Conservation (phyloP, 37 sponge, comb jelly and placozoan species). For the Chondrilla cf. caribensis region DNA sequence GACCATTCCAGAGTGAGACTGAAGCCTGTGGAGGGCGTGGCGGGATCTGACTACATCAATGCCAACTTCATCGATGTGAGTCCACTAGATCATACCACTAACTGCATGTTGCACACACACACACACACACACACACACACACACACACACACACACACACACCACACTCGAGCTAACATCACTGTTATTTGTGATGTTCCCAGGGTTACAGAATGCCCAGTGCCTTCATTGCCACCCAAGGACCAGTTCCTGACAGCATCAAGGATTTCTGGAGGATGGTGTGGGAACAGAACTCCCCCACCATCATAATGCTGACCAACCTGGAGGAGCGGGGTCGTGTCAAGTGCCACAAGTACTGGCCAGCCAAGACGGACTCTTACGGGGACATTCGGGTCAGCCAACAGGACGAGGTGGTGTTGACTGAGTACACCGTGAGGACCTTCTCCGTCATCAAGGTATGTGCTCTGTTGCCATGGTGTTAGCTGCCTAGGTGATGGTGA, state of each 20-base stretch:
- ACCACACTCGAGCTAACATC: no score
- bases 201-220: slow-evolving; percentile 36
- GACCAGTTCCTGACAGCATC: slow-evolving; percentile 79
- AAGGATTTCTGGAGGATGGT: slow-evolving; percentile 94
- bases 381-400: slow-evolving; percentile 57
- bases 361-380: slow-evolving; percentile 37
- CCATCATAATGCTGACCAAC: slow-evolving; percentile 92
- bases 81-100: background rate
- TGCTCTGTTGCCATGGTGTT: background rate
- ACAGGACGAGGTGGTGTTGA: slow-evolving; percentile 59
- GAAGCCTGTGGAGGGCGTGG: slow-evolving; percentile 34
- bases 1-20: slow-evolving; percentile 88
- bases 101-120: background rate
- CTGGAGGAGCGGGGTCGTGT: slow-evolving; percentile 86
- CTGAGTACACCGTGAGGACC: slow-evolving; percentile 80
- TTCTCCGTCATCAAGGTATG: slow-evolving; percentile 60
- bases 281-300: slow-evolving; percentile 74
- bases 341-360: slow-evolving; percentile 91
- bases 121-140: no score
- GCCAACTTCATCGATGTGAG: slow-evolving; percentile 90
- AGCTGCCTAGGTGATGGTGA: background rate
- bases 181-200: no score
- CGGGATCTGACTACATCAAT: slow-evolving; percentile 92
- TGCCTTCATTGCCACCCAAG: slow-evolving; percentile 69
- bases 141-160: no score